Conservation (phyloP, 2,888 invertebrate species). For the Pristionchus arcanus region DNA sequence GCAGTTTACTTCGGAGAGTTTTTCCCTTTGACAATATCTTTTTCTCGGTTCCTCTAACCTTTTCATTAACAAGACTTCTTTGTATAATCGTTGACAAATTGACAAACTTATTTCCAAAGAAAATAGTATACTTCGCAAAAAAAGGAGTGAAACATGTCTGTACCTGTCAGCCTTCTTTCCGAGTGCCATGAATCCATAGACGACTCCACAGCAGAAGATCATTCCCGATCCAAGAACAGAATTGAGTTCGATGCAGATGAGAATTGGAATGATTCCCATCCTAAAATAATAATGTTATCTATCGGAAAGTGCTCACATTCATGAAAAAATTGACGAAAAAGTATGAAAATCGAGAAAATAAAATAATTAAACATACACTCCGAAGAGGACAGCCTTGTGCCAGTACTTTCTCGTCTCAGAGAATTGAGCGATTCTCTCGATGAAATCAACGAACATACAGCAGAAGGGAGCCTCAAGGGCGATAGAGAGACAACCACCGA, state of each 20-base stretch:
- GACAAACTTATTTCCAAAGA: not conserved
- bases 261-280: slow-evolving; percentile 88
- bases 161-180: slow-evolving; percentile 87
- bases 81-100: no score
- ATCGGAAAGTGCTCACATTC: not conserved
- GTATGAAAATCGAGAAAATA: not conserved
- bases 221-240: slow-evolving; percentile 91
- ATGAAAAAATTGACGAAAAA: not conserved
- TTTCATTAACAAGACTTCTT: no score
- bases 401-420: slow-evolving; percentile 79
- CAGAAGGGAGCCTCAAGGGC: slow-evolving; percentile 97
- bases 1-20: no score
- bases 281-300: slow-evolving; percentile 81
- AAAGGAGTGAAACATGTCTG: not conserved
- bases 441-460: slow-evolving; percentile 95
- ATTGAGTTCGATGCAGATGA: slow-evolving; percentile 87
- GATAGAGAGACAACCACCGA: slow-evolving; percentile 91
- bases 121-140: no score
- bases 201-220: slow-evolving; percentile 90
- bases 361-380: slow-evolving; percentile 63
- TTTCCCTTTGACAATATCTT: no score
- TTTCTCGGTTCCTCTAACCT: no score
- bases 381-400: slow-evolving; percentile 77
- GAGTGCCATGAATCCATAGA: slow-evolving; percentile 95
- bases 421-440: slow-evolving; percentile 89